Evolutionary conservation across 2,888 invertebrate species (phyloP).

Genomic region (Orchesellides sinensis): DNA sequence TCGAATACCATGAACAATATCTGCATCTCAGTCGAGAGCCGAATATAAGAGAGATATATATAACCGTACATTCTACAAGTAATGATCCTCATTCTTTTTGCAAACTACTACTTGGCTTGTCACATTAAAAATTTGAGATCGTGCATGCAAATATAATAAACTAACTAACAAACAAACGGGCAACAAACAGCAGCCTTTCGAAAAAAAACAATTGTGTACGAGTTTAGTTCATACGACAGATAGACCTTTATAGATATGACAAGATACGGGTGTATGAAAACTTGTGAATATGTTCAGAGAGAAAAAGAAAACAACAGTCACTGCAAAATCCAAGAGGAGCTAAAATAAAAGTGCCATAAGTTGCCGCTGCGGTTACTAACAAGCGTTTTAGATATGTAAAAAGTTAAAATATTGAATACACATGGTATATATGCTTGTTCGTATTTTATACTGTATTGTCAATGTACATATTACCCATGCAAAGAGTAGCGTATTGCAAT

Average conservation of each 20-base stretch:
- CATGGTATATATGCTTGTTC: not conserved
- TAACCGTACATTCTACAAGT: not conserved
- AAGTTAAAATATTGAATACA: conserved; percentile 22
- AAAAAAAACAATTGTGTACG: not conserved
- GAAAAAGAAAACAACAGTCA: not conserved
- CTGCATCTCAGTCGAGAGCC: not conserved
- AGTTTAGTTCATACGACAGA: not conserved
- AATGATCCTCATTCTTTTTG: not conserved
- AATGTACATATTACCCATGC: not conserved
- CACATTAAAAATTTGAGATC: conserved; percentile 20
- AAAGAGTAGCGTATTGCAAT: not conserved
- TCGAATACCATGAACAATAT: not conserved
- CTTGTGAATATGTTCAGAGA: not conserved
- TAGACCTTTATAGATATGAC: not conserved
- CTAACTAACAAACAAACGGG: not conserved
- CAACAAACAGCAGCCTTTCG: not conserved
- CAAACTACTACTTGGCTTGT: not conserved
- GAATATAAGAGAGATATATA: not conserved
- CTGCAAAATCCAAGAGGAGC: conserved; percentile 14
- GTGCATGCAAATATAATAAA: conserved; percentile 21
- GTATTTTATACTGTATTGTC: not conserved
- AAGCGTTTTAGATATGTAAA: not conserved
- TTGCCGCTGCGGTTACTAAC: conserved; percentile 27
- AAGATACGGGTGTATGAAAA: not conserved
- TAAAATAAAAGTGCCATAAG: conserved; percentile 16